A percentile compares a stretch with the other conserved stretches of the same genome.
Evolutionary conservation across 2,797 vertebrate genomes (phyloP).

Genomic region (Knipowitschia caucasica): DNA sequence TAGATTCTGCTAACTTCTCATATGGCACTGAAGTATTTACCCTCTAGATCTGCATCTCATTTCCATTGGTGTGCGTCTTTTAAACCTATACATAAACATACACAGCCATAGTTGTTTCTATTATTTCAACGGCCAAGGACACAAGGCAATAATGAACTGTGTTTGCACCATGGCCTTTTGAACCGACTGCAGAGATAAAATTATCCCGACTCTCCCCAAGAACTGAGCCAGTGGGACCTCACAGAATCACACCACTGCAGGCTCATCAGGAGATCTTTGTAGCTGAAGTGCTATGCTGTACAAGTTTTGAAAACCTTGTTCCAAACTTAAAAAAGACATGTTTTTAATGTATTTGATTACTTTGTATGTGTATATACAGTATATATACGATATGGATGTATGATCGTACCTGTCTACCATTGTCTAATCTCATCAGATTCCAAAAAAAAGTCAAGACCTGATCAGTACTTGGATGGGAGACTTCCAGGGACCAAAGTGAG

Average conservation of each 20-base stretch:
- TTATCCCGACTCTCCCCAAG: slow-evolving; percentile 50
- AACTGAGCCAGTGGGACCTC: slow-evolving; percentile 44
- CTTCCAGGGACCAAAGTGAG: too few relatives aligned
- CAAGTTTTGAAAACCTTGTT: neutral
- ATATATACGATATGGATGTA: too few relatives aligned
- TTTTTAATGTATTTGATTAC: too few relatives aligned
- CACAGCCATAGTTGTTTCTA: slow-evolving; percentile 1
- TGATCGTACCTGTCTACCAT: too few relatives aligned
- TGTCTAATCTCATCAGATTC: too few relatives aligned
- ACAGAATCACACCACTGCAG: slow-evolving; percentile 34
- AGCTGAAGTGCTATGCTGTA: slow-evolving; percentile 16
- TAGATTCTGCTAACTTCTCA: slow-evolving; percentile 8
- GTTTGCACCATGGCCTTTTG: slow-evolving; percentile 38
- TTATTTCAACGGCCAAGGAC: slow-evolving; percentile 47
- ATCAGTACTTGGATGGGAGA: too few relatives aligned
- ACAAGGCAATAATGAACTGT: slow-evolving; percentile 33
- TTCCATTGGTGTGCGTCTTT: neutral
- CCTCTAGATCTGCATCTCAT: neutral
- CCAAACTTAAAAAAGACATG: neutral
- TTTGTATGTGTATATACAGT: too few relatives aligned
- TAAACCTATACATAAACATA: neutral
- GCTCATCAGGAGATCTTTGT: slow-evolving; percentile 30
- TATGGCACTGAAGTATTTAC: slow-evolving; percentile 16
- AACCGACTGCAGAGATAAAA: slow-evolving; percentile 66
- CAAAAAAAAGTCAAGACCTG: too few relatives aligned